Conservation (phyloP, 2,888 invertebrate genomes). For the Zonitis immaculata region DNA sequence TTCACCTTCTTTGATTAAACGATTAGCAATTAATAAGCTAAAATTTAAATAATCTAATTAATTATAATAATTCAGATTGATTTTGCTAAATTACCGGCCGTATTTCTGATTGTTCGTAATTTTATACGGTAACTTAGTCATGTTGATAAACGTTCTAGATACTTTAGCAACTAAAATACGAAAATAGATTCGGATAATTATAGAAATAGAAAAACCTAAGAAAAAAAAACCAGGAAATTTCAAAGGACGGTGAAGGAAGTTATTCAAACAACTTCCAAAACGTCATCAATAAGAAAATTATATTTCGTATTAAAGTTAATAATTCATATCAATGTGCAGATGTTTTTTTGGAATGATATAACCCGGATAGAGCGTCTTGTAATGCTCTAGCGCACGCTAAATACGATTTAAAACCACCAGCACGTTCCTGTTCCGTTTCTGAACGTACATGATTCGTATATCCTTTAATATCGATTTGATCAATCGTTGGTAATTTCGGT, state of each 20-base stretch:
- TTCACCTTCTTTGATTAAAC: slow-evolving; percentile 65
- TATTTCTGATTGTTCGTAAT: slow-evolving; percentile 27
- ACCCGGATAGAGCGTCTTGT: slow-evolving; percentile 80
- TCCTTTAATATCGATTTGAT: slow-evolving; percentile 61
- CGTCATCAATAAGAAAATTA: neutral
- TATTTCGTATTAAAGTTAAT: too few species aligned
- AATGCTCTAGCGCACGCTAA: slow-evolving; percentile 82
- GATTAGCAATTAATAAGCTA: slow-evolving; percentile 60
- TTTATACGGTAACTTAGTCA: slow-evolving; percentile 10
- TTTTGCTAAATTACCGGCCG: slow-evolving; percentile 31
- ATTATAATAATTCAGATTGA: too few species aligned
- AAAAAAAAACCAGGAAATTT: too few species aligned
- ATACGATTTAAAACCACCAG: slow-evolving; percentile 81
- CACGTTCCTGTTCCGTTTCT: slow-evolving; percentile 70
- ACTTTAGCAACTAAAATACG: too few species aligned
- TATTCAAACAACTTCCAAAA: neutral
- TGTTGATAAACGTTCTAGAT: neutral
- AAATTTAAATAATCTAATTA: too few species aligned
- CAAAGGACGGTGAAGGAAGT: too few species aligned
- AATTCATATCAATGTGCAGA: slow-evolving; percentile 6
- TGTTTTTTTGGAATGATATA: slow-evolving; percentile 51
- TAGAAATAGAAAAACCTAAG: too few species aligned
- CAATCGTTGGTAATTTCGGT: slow-evolving; percentile 62
- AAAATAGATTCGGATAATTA: too few species aligned
- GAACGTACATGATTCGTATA: slow-evolving; percentile 71